Evolutionary conservation across 2,113 vertebrate species (phyloP), one percentile per base, ranked within the genome.

Genomic region (Neogobius melanostomus): DNA sequence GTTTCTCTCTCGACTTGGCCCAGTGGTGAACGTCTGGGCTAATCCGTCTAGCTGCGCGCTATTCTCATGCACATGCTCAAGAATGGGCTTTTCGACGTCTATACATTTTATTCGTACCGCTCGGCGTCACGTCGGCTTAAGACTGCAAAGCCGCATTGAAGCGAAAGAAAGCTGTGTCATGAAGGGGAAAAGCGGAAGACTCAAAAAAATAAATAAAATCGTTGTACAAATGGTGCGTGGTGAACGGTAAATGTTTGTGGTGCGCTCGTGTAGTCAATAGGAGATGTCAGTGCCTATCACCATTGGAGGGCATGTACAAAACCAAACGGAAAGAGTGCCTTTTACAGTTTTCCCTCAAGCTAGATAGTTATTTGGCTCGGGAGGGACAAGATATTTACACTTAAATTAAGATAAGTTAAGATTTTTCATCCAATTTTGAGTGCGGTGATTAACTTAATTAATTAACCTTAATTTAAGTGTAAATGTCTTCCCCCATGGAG

Each of bases 51-150:
- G 54, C 53, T 15, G n/a, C 12, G 0, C 6, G 17, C 8, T 64
- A 28, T n/a, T 45, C 21, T 59, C 50, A 4, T 6, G 8, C 46
- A 21, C 2, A 4, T 16, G 44, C 15, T 5, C 28, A 11, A 64
- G 60, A 50, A 17, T 9, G 12, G 2, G 17, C 53, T 45, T 52
- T 61, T 15, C n/a, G 3, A 4, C 28, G 16, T 43, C 51, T 68
- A 48, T 56, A 53, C 10, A 2, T 64, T 64, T 63, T 56, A 56
- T 63, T 21, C 9, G 51, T 43, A 4, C 10, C 11, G 36, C 15
- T 64, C 59, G 21, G 62, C 62, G 21, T 64, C 44, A 6, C 16
- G 48, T 48, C n/a, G 21, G 62, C 62, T 64, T 64, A 47, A 64
- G 14, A 17, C 45, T 1, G 59, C 45, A 46, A 64, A 64, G 45